Percentiles rank a stretch among this genome's conserved stretches.
Evolutionary conservation across 2,888 invertebrate genomes (phyloP).

Genomic region (Eilema griseolum): DNA sequence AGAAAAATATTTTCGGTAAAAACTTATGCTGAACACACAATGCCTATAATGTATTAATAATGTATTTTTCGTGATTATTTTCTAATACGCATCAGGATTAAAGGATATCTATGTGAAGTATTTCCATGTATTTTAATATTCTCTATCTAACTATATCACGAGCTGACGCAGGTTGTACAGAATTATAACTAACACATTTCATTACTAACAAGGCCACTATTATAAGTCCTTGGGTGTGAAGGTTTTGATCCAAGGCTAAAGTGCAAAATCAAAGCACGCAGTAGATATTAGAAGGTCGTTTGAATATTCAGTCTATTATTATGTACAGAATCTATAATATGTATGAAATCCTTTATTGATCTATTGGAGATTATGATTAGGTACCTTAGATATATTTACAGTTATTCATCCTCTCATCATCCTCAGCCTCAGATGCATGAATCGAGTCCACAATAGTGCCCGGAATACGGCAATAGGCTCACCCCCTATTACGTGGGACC

Average conservation of each 20-base stretch:
- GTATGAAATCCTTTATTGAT: background rate
- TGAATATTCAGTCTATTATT: no score
- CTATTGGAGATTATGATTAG: background rate
- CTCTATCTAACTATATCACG: background rate
- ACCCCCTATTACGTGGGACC: no score
- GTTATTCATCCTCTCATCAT: no score
- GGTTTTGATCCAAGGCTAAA: background rate
- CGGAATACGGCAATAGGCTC: no score
- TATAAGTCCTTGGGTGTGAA: background rate
- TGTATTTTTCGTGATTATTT: background rate
- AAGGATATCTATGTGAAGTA: slow-evolving; percentile 4
- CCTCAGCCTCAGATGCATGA: no score
- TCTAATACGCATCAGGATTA: background rate
- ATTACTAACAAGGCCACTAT: background rate
- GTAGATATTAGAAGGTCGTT: background rate
- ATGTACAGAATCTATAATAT: no score
- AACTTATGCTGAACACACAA: background rate
- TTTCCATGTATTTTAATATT: background rate
- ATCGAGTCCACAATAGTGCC: no score
- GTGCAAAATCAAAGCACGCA: background rate
- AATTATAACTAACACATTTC: background rate
- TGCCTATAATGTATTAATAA: background rate
- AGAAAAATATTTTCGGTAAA: background rate
- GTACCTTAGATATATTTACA: no score
- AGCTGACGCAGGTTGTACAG: background rate